phyloP scores from a whole-genome alignment of 92 coral and sea anemone genomes.

The Bergia sp. region DNA sequence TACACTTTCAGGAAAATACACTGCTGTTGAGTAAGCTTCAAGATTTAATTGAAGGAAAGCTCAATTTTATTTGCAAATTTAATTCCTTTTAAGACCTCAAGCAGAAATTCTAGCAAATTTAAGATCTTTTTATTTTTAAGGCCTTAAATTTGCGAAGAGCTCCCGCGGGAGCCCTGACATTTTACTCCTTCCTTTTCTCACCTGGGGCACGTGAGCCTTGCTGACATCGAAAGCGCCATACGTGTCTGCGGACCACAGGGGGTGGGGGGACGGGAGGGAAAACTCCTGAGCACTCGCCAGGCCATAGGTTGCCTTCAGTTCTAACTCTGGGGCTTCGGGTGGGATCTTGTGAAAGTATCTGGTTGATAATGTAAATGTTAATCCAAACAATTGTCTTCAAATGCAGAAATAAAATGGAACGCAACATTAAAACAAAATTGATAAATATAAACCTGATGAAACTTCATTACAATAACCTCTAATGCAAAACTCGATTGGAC shows the following conservation, averaged over 20 bases:
- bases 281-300: slow-evolving; percentile 94
- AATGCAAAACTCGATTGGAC: not conserved
- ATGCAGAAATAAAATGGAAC: not conserved
- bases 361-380: not conserved
- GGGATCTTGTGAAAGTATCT: slow-evolving; percentile 98
- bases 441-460: not conserved
- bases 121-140: no score
- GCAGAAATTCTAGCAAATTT: no score
- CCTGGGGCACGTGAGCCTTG: slow-evolving; percentile 75
- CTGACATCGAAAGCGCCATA: slow-evolving; percentile 89
- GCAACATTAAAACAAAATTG: not conserved
- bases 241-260: slow-evolving; percentile 87
- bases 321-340: slow-evolving; percentile 89
- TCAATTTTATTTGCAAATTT: no score
- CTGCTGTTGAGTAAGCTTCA: no score
- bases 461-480: not conserved
- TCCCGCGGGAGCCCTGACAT: no score
- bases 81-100: no score
- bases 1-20: no score
- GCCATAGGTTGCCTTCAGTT: slow-evolving; percentile 92
- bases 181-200: not conserved
- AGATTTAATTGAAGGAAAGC: no score
- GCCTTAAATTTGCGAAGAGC: no score
- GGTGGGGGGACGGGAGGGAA: slow-evolving; percentile 76
- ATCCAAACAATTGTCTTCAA: not conserved